These are phyloP conservation scores for Drosophila limbata DNA, from an alignment of 2,888 invertebrate species.

Conservation along the genomic window DNA sequence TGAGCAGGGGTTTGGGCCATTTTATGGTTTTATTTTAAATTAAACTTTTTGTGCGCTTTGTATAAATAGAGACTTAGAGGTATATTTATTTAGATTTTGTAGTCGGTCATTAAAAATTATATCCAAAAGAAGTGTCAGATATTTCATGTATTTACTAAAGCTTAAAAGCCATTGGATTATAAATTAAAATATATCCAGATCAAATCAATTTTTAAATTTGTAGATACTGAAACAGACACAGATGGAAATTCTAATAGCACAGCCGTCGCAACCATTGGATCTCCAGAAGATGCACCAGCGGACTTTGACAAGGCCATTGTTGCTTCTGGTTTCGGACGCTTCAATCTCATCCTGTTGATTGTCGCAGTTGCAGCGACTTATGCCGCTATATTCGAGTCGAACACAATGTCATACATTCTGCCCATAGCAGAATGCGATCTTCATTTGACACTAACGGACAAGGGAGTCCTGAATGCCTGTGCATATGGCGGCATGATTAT, in stretches of 20 bases:
- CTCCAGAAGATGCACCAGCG: constrained; percentile 80
- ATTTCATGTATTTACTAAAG: no score
- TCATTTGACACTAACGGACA: constrained; percentile 88
- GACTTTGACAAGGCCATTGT: constrained; percentile 90
- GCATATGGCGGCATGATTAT: constrained; percentile 93
- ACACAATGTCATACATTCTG: constrained; percentile 90
- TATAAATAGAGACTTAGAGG: no score
- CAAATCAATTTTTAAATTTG: not conserved
- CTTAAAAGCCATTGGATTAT: no score
- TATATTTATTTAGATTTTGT: no score
- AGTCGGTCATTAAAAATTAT: no score
- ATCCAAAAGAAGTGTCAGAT: no score
- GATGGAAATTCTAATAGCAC: constrained; percentile 52
- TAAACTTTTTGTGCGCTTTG: no score
- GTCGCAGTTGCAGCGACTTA: constrained; percentile 89
- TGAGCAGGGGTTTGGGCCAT: no score
- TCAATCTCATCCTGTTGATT: constrained; percentile 88
- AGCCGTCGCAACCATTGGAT: constrained; percentile 8
- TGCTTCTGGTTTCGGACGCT: constrained; percentile 89
- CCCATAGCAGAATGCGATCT: constrained; percentile 92
- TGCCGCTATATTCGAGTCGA: constrained; percentile 90
- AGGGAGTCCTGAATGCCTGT: constrained; percentile 90
- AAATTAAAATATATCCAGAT: no score
- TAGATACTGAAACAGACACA: constrained; percentile 35
- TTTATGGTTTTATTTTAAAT: no score